These are phyloP conservation scores for Nomada lathburiana DNA, from an alignment of 2,888 invertebrate genomes.

Conservation along the genomic window DNA sequence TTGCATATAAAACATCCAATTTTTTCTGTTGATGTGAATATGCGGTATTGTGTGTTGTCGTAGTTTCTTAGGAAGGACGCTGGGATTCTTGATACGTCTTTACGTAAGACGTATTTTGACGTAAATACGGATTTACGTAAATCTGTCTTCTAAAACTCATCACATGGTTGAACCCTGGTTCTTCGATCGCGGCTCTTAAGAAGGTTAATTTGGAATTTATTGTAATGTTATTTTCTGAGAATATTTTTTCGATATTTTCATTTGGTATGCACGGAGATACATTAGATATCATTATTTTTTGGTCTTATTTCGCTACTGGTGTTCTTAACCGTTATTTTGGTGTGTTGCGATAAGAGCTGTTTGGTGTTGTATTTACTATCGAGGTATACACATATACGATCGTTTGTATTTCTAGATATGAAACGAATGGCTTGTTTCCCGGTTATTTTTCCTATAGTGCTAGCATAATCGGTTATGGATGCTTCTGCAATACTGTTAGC, in stretches of 20 bases:
- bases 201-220: not conserved
- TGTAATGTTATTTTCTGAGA: not conserved
- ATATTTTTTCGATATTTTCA: not conserved
- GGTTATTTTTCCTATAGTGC: not conserved
- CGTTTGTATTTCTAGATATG: not conserved
- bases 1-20: slow-evolving; percentile 16
- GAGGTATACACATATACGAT: not conserved
- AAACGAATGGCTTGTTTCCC: not conserved
- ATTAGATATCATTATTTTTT: slow-evolving; percentile 5
- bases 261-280: not conserved
- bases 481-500: not conserved
- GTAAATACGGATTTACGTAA: slow-evolving; percentile 6
- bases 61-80: not conserved
- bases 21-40: slow-evolving; percentile 1
- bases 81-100: not conserved
- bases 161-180: slow-evolving; percentile 1
- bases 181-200: slow-evolving; percentile 9
- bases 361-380: not conserved
- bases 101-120: no score
- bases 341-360: not conserved
- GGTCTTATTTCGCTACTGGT: not conserved
- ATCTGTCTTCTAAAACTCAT: slow-evolving; percentile 26
- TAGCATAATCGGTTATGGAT: not conserved
- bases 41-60: slow-evolving; percentile 13
- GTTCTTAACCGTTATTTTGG: not conserved